phyloP scores from a whole-genome alignment of 2,113 vertebrate species.

The Hyaena hyaena region DNA sequence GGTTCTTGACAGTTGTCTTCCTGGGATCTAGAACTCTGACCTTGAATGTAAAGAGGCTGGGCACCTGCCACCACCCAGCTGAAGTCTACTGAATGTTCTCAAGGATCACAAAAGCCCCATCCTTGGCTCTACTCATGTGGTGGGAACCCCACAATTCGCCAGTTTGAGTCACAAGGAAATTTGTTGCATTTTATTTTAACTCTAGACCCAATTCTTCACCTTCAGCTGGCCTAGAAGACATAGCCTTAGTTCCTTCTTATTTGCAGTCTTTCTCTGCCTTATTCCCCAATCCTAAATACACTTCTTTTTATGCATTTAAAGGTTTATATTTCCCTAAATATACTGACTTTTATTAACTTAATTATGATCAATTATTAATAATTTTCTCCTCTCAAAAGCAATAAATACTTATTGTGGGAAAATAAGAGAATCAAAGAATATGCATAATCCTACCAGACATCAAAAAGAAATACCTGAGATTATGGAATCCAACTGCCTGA shows the following conservation, averaged over 20 bases:
- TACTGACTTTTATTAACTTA: neutral
- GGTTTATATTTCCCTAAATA: neutral
- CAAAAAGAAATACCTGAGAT: neutral
- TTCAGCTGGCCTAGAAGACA: neutral
- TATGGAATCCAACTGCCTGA: neutral
- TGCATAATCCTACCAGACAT: neutral
- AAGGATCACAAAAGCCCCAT: neutral
- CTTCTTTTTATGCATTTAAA: neutral
- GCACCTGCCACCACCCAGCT: neutral
- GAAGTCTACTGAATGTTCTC: neutral
- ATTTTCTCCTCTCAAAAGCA: slow-evolving; percentile 10
- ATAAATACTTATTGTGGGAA: neutral
- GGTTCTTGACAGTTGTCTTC: neutral
- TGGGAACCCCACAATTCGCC: neutral
- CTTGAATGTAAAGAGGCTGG: neutral
- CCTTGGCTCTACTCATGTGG: neutral
- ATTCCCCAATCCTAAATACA: neutral
- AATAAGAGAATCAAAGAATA: neutral
- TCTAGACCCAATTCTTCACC: neutral
- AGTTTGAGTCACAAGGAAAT: neutral
- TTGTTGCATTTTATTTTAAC: neutral
- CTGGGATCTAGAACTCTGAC: neutral
- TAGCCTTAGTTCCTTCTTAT: neutral
- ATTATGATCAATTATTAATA: neutral
- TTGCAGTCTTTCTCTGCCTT: neutral